These are phyloP conservation scores for Eupsittula cactorum DNA, from an alignment of 2,113 vertebrate species.

Conservation along the genomic window DNA sequence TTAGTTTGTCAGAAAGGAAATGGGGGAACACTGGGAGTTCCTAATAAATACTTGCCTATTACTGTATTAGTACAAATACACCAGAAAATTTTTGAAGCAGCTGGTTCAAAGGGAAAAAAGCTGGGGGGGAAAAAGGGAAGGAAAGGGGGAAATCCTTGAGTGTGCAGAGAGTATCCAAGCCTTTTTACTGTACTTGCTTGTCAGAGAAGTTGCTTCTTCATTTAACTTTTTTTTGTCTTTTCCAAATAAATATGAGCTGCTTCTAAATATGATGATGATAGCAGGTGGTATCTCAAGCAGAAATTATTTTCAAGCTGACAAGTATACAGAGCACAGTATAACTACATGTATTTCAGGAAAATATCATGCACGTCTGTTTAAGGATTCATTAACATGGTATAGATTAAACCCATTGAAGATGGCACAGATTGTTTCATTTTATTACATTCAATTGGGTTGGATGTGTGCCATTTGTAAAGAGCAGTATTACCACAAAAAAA, in stretches of 20 bases:
- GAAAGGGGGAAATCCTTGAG: background rate
- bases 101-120: background rate
- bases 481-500: constrained; percentile 69
- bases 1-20: constrained; percentile 17
- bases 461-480: constrained; percentile 75
- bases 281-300: constrained; percentile 61
- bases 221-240: constrained; percentile 56
- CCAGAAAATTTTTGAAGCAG: background rate
- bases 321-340: constrained; percentile 20
- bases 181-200: constrained; percentile 28
- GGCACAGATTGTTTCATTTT: constrained; percentile 77
- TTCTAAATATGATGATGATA: constrained; percentile 54
- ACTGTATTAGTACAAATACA: background rate
- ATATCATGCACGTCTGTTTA: constrained; percentile 67
- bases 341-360: constrained; percentile 61
- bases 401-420: constrained; percentile 73
- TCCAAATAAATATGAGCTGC: constrained; percentile 47
- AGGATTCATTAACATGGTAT: constrained; percentile 75
- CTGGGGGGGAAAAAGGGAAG: rapidly evolving
- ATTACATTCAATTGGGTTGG: constrained; percentile 74
- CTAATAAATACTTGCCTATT: background rate
- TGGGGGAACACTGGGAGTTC: background rate
- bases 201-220: constrained; percentile 15
- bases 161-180: background rate
- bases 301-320: constrained; percentile 65